A percentile compares a stretch with the other conserved stretches of the same genome.
Evolutionary conservation across 1,140 invertebrate genomes (phyloP).

Genomic region (Onthophagus taurus): DNA sequence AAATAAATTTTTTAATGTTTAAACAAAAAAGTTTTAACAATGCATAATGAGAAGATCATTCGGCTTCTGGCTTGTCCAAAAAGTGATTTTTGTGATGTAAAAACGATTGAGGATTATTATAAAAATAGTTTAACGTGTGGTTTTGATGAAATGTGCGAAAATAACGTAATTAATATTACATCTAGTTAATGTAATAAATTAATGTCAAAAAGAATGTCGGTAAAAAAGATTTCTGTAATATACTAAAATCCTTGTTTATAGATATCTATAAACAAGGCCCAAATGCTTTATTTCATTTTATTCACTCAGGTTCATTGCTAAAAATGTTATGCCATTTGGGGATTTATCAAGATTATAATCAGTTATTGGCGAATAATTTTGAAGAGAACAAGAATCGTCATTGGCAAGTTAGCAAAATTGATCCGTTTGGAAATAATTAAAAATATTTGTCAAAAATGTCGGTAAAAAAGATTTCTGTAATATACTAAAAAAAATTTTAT

Average conservation of each 20-base stretch:
- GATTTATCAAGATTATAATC: slow-evolving; percentile 58
- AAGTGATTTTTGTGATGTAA: slow-evolving; percentile 51
- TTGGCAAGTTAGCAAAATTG: slow-evolving; percentile 69
- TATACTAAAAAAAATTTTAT: too few relatives aligned
- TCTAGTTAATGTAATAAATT: too few relatives aligned
- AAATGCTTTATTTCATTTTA: slow-evolving; percentile 65
- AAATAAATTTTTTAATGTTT: too few relatives aligned
- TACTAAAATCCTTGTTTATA: too few relatives aligned
- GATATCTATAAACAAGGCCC: slow-evolving; percentile 23
- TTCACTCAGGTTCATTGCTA: slow-evolving; percentile 78
- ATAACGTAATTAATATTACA: too few relatives aligned
- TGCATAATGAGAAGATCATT: slow-evolving; percentile 63
- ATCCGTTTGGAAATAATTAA: slow-evolving; percentile 77
- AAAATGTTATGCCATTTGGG: slow-evolving; percentile 69
- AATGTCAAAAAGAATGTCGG: too few relatives aligned
- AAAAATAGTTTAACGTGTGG: slow-evolving; percentile 50
- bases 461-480: too few relatives aligned
- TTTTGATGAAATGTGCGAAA: slow-evolving; percentile 51
- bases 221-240: too few relatives aligned
- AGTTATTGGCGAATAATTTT: slow-evolving; percentile 54
- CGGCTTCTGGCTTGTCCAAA: slow-evolving; percentile 34
- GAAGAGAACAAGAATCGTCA: slow-evolving; percentile 43
- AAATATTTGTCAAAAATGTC: slow-evolving; percentile 75
- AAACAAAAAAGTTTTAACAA: slow-evolving; percentile 50
- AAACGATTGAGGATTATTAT: slow-evolving; percentile 47